A percentile compares a stretch with the other conserved stretches of the same genome.
These are phyloP conservation scores for Hapalemur alaotrensis DNA, from an alignment of 2,797 vertebrate genomes.

Conservation along the genomic window DNA sequence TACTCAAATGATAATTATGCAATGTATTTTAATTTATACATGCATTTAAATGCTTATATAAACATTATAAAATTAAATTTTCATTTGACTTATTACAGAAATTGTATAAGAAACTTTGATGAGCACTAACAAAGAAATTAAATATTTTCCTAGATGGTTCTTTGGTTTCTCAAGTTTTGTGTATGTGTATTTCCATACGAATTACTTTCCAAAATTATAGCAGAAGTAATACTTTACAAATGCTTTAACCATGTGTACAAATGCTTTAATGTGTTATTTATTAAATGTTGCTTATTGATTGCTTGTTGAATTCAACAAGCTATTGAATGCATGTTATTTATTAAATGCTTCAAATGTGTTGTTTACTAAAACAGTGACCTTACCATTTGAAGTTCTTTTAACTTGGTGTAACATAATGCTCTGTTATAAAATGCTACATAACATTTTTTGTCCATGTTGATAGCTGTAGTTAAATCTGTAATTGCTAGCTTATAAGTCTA, in stretches of 20 bases:
- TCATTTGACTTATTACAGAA: not conserved
- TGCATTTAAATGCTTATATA: not conserved
- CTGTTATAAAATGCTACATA: conserved; percentile 87
- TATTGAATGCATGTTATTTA: not conserved
- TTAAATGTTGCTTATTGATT: not conserved
- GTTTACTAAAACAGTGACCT: conserved; percentile 36
- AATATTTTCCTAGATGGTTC: conserved; percentile 28
- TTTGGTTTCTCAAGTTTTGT: not conserved
- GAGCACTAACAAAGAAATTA: not conserved
- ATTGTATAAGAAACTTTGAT: not conserved
- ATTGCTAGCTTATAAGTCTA: conserved; percentile 84
- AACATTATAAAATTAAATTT: conserved; percentile 37
- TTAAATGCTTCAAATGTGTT: not conserved
- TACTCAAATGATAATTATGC: not conserved
- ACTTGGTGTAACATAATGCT: conserved; percentile 84
- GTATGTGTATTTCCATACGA: conserved; percentile 1
- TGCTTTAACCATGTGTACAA: not conserved
- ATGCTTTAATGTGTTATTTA: not conserved
- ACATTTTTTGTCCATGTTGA: conserved; percentile 81
- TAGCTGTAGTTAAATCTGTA: conserved; percentile 84
- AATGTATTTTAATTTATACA: conserved; percentile 16
- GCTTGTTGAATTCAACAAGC: not conserved
- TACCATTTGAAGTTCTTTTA: conserved; percentile 84
- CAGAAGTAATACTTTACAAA: not conserved
- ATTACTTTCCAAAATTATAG: conserved; percentile 45